Base-by-base conservation (phyloP, 2,797 vertebrate species). In the Enoplosus armatus region DNA sequence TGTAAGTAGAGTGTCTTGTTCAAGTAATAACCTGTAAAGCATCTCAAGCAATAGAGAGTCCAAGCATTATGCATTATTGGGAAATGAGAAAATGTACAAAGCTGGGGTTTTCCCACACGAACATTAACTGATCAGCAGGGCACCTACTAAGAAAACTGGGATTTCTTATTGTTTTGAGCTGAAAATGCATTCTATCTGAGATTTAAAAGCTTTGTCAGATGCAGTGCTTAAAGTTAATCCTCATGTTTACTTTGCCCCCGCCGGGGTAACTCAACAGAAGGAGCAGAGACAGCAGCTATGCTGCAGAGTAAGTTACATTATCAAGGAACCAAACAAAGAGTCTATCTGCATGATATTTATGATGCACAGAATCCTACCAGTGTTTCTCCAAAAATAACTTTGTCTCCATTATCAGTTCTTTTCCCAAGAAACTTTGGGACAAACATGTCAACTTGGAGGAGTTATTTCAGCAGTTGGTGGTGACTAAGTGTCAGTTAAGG, bases 191-290 rank as follows among this genome's bases (percentile, higher is more conserved):
- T 86, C 54, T 62, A 22, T 55, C 9, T 51, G 55, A 79, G 69
- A 77, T 80, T 75, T 78, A 79, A 73, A 85, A 22, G 58, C 24
- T 18, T 47, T 41, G 79, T 77, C 82, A 72, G 75, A 87, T 56
- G 66, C 62, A 33, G 66, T 6, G 33, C 72, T 62, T 63, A 77
- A 82, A 72, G 77, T 84, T 87, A 86, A 85, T 86, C 80, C 66
- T 24, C 0, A 2, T 85, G 85, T 89, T 91, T 87, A 82, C 75
- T 82, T 62, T 89, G 63, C 39, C 79, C 62, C 45, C 10, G 5
- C 22, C 7, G 18, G 53, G 67, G 47, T 48, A 45, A 72, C 75
- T 77, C 59, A 79, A 83, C 72, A 79, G 11, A 64, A 26, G 41
- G 27, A 60, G 59, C 29, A 33, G 65, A 77, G 72, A 69, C 18